Conservation (phyloP, 2,888 invertebrate species). For the Hirtodrosophila histrioides region DNA sequence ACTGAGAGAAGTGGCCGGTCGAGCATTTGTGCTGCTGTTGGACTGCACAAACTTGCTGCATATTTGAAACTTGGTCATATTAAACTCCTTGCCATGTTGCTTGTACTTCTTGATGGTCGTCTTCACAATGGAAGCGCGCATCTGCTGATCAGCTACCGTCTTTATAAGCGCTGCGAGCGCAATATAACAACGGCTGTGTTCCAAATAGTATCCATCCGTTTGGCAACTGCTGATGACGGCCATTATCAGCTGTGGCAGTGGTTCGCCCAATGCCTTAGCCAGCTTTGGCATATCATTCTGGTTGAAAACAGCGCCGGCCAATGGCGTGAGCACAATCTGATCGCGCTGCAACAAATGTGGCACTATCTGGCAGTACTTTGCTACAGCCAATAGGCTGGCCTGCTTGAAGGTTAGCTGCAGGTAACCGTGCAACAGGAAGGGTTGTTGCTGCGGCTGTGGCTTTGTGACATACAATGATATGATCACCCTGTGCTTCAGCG, state of each 20-base stretch:
- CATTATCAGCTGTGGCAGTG: slow-evolving; percentile 45
- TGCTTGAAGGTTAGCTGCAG: slow-evolving; percentile 64
- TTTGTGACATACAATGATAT: slow-evolving; percentile 23
- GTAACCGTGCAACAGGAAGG: slow-evolving; percentile 28
- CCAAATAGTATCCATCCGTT: slow-evolving; percentile 57
- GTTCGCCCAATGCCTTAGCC: slow-evolving; percentile 39
- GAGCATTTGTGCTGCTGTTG: neutral
- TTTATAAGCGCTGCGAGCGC: slow-evolving; percentile 54
- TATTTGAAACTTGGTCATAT: slow-evolving; percentile 35
- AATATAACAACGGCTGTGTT: slow-evolving; percentile 61
- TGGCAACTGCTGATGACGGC: slow-evolving; percentile 67
- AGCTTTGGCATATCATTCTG: slow-evolving; percentile 43
- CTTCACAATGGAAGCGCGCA: slow-evolving; percentile 38
- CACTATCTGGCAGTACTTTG: slow-evolving; percentile 62
- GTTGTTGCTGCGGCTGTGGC: slow-evolving; percentile 38
- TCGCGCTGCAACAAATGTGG: slow-evolving; percentile 48
- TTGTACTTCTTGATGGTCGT: slow-evolving; percentile 57
- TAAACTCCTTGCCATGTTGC: slow-evolving; percentile 47
- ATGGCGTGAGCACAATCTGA: slow-evolving; percentile 56
- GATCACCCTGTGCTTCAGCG: slow-evolving; percentile 12
- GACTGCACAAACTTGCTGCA: slow-evolving; percentile 26
- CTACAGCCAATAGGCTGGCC: slow-evolving; percentile 67
- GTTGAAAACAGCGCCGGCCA: slow-evolving; percentile 62
- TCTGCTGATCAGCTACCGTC: slow-evolving; percentile 42
- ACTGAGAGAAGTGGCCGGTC: neutral